Evolutionary conservation across 64 coral and sea anemone species (phyloP).

Genomic region (Montipora capricornis): DNA sequence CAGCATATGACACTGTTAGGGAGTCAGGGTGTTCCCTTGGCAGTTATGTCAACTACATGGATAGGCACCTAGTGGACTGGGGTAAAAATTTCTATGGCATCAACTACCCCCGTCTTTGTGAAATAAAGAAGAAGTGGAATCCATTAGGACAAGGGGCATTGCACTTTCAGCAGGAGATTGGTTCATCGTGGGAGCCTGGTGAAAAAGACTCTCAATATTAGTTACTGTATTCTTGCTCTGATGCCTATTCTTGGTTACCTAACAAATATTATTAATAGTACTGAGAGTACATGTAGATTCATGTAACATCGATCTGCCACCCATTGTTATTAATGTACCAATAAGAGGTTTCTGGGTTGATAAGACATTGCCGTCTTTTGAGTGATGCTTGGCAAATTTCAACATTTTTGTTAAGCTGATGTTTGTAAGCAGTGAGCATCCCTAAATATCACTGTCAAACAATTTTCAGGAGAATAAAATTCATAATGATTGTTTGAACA

Average conservation of each 20-base stretch:
- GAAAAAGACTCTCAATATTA: not conserved
- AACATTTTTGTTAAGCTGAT: too few relatives aligned
- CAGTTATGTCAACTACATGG: constrained; percentile 92
- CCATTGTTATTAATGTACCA: too few relatives aligned
- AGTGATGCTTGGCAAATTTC: too few relatives aligned
- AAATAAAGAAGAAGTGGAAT: constrained; percentile 88
- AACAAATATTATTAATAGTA: too few relatives aligned
- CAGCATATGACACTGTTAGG: constrained; percentile 74
- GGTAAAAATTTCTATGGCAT: constrained; percentile 77
- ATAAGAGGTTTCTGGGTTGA: too few relatives aligned
- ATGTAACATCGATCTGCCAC: too few relatives aligned
- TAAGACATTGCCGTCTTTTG: too few relatives aligned
- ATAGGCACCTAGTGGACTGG: constrained; percentile 78
- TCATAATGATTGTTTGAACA: too few relatives aligned
- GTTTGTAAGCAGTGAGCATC: too few relatives aligned
- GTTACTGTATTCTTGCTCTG: not conserved
- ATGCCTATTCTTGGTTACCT: not conserved
- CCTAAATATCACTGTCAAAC: too few relatives aligned
- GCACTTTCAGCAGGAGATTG: constrained; percentile 95
- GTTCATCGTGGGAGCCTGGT: constrained; percentile 84
- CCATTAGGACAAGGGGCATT: constrained; percentile 71
- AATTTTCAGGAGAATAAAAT: too few relatives aligned
- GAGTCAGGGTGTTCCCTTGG: constrained; percentile 72
- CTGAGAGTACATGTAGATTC: not conserved
- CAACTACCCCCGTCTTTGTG: constrained; percentile 75